Evolutionary conservation across 1,140 invertebrate species (phyloP), one percentile per base, ranked within the genome.

Genomic region (Drosophila neocordata): DNA sequence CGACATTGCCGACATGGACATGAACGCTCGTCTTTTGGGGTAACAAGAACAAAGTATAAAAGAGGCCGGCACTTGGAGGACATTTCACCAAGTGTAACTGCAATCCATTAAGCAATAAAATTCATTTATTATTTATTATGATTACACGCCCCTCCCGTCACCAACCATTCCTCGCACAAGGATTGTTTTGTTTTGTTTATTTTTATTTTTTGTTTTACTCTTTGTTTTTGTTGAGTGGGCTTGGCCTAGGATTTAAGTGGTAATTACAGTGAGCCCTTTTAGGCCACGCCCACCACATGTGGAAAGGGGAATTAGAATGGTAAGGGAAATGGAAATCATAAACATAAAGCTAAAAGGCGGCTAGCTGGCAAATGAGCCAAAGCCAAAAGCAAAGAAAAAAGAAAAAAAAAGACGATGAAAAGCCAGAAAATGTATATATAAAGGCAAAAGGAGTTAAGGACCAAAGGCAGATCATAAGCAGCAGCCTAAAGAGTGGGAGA

Each of bases 61-160:
- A 52, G 70, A 73, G 69, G 60, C 64, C 41, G 20, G 15, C 41
- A 48, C 70, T 31, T 48, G 13, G 57, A 35, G 57, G 61, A 70
- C 66, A 57, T 64, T 77, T 74, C 69, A 74, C 55, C 65, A 69
- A 85, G 75, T 87, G 79, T 88, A 88, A 88, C 83, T 83, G 80
- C 69, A 84, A 88, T 89, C 84, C 84, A 88, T 88, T 88, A 89
- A 88, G 87, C 79, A 89, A 88, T 88, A 88, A 88, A 88, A 88
- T 89, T 67, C 81, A 85, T 88, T 88, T 89, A 88, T 88, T 89
- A 88, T 88, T 88, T 88, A 88, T 88, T 88, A 80, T 89, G 83
- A 88, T 88, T 88, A 88, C 83, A 79, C n/a, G n/a, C n/a, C n/a
- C n/a, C n/a, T n/a, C n/a, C n/a, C n/a, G n/a, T 7, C 66, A 73